phyloP scores from a whole-genome alignment of 2,888 invertebrate species.

The Cotesia congregata region DNA sequence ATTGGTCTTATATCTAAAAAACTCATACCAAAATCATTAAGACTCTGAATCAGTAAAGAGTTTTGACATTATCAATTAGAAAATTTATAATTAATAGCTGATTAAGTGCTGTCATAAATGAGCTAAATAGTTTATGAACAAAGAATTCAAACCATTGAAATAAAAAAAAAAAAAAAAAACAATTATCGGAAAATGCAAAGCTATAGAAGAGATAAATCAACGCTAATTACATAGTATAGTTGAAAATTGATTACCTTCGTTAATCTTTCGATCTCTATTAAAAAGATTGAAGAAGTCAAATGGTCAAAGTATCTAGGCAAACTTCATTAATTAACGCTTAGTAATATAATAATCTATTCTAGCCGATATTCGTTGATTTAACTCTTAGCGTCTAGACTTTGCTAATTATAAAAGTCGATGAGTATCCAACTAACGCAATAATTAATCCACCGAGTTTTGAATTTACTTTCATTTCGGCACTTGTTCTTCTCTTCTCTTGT shows the following conservation, averaged over 20 bases:
- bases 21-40: too few relatives aligned
- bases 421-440: slow-evolving; percentile 30
- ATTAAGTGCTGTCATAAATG: too few relatives aligned
- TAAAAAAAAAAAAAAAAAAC: not conserved
- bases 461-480: not conserved
- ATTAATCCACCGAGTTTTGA: slow-evolving; percentile 20
- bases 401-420: slow-evolving; percentile 28
- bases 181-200: not conserved
- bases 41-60: too few relatives aligned
- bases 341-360: slow-evolving; percentile 31
- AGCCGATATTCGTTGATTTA: slow-evolving; percentile 10
- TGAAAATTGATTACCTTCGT: not conserved
- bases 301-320: not conserved
- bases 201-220: not conserved
- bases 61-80: too few relatives aligned
- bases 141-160: too few relatives aligned
- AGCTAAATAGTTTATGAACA: too few relatives aligned
- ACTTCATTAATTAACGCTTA: slow-evolving; percentile 29
- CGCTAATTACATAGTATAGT: not conserved
- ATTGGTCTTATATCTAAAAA: too few relatives aligned
- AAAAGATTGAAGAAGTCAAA: not conserved
- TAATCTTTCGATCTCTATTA: slow-evolving; percentile 6
- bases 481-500: not conserved
- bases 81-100: too few relatives aligned
- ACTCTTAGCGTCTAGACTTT: slow-evolving; percentile 9